Evolutionary conservation across 2,113 vertebrate genomes (phyloP).

Genomic region (Gnathonemus longibarbis): DNA sequence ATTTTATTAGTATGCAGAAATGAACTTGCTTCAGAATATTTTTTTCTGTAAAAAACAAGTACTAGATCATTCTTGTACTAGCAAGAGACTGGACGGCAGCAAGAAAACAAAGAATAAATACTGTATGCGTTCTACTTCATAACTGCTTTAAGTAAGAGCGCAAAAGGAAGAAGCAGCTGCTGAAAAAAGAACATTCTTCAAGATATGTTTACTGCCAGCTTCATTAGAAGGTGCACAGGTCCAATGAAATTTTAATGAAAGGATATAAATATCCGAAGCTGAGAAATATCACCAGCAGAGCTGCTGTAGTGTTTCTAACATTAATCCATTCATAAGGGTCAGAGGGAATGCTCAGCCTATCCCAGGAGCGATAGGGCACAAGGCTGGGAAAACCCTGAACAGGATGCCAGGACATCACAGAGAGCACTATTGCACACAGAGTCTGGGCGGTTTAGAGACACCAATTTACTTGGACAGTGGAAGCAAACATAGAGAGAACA

Average conservation of each 20-base stretch:
- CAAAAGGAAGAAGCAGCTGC: neutral
- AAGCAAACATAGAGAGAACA: neutral
- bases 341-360: neutral
- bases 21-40: neutral
- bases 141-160: neutral
- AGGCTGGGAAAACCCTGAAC: neutral
- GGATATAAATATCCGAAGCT: neutral
- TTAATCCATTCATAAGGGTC: neutral
- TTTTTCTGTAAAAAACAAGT: neutral
- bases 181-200: neutral
- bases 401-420: neutral
- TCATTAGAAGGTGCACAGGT: neutral
- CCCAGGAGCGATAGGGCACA: neutral
- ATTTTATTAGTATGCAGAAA: neutral
- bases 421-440: neutral
- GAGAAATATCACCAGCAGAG: neutral
- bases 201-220: neutral
- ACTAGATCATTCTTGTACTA: neutral
- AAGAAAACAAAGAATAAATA: neutral
- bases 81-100: neutral
- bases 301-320: neutral
- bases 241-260: neutral
- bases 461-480: neutral
- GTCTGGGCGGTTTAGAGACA: neutral
- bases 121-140: neutral